A percentile compares a stretch with the other conserved stretches of the same genome.
Evolutionary conservation across 2,113 vertebrate genomes (phyloP).

Genomic region (Orcinus orca): DNA sequence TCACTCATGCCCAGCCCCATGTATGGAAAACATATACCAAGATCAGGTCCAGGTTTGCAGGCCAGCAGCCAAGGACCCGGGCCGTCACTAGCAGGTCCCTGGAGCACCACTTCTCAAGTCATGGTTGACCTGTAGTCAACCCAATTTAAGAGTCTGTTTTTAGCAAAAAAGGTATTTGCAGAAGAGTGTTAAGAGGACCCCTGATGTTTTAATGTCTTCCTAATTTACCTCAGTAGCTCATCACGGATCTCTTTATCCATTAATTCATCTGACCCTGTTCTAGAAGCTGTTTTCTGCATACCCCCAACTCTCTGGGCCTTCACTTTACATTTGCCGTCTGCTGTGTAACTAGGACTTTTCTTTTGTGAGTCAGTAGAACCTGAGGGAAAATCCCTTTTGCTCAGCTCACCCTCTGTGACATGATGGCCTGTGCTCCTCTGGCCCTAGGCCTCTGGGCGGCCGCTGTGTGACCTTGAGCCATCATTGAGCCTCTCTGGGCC

Average conservation of each 20-base stretch:
- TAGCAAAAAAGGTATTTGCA: too few relatives aligned
- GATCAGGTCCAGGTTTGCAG: too few relatives aligned
- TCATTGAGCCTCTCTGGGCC: not conserved
- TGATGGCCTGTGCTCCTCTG: too few relatives aligned
- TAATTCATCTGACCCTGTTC: not conserved
- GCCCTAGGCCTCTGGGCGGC: rapidly evolving
- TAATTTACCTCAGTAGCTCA: rapidly evolving
- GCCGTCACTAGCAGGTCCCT: not conserved
- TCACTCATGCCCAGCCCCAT: rapidly evolving
- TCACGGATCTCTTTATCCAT: rapidly evolving
- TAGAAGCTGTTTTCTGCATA: not conserved
- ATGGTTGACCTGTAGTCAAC: not conserved
- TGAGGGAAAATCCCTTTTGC: rapidly evolving
- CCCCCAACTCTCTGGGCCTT: not conserved
- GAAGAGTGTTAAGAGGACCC: rapidly evolving
- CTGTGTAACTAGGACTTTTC: rapidly evolving
- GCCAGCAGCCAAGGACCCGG: rapidly evolving
- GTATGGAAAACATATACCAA: not conserved
- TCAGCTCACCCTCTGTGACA: rapidly evolving
- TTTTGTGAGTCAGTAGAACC: rapidly evolving
- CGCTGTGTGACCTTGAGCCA: rapidly evolving
- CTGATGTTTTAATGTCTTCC: too few relatives aligned
- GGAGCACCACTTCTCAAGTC: not conserved
- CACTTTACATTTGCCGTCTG: rapidly evolving
- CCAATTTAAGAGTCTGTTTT: too few relatives aligned